Conservation (phyloP, 1,140 invertebrate genomes). For the Drosophila obscura region DNA sequence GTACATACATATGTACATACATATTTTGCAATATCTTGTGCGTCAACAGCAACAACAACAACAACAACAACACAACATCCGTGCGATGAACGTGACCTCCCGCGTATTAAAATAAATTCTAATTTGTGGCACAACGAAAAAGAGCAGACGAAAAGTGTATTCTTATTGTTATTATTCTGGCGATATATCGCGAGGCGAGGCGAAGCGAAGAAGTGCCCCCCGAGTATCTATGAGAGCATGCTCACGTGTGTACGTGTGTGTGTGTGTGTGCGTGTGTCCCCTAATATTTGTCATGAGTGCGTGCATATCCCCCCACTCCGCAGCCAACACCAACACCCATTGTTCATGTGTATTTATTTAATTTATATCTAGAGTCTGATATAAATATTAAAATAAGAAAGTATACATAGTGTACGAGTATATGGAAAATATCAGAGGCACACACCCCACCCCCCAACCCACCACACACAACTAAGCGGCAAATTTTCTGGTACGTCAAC, state of each 20-base stretch:
- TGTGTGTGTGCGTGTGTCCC: slow-evolving; percentile 7
- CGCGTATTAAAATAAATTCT: slow-evolving; percentile 82
- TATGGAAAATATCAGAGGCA: slow-evolving; percentile 41
- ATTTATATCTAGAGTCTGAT: slow-evolving; percentile 81
- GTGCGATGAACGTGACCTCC: slow-evolving; percentile 78
- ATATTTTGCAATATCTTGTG: slow-evolving; percentile 61
- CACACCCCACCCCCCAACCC: no score
- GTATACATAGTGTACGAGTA: slow-evolving; percentile 23
- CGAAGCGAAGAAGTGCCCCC: slow-evolving; percentile 56
- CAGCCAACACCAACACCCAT: not conserved
- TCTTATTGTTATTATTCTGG: slow-evolving; percentile 59
- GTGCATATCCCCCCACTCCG: not conserved
- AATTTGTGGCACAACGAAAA: slow-evolving; percentile 74
- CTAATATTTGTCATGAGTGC: slow-evolving; percentile 33
- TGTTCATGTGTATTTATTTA: slow-evolving; percentile 77
- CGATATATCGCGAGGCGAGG: slow-evolving; percentile 41
- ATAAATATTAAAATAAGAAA: slow-evolving; percentile 78
- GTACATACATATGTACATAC: slow-evolving; percentile 11
- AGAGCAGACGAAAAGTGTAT: slow-evolving; percentile 71
- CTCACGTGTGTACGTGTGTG: not conserved
- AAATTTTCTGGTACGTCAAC: slow-evolving; percentile 71
- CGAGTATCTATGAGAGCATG: slow-evolving; percentile 42
- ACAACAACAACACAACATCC: slow-evolving; percentile 56
- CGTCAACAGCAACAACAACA: slow-evolving; percentile 54
- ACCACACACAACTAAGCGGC: slow-evolving; percentile 53